Base-by-base conservation (phyloP, 2,113 vertebrate species). In the Anser brachyrhynchus region DNA sequence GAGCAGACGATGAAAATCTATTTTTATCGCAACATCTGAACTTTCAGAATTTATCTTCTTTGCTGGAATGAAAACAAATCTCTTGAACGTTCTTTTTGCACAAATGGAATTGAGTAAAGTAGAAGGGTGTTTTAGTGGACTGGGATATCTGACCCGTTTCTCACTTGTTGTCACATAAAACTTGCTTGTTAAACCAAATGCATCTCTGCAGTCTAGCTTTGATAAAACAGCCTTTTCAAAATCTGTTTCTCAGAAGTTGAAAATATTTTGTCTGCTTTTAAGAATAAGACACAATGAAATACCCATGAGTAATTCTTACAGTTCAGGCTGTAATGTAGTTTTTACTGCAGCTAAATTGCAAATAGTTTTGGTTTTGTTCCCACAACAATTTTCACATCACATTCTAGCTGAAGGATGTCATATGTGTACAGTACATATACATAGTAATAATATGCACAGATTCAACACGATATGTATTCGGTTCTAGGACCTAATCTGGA, bases 1-100 rank as follows among this genome's bases (percentile, higher is more conserved):
- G 72, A 93, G 46, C 72, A 81, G 62, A 94, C 31, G 72, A 86
- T 83, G 44, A 88, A 90, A 94, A 80, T 88, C 44, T 52, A 52
- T 76, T 90, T 94, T 90, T 95, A 44, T 95, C 49, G 51, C 33
- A 74, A 73, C 7, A 23, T 83, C 58, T 88, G 55, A 90, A 82
- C 8, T 73, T 93, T 92, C 67, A 85, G 14, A 14, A 66, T 59
- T 73, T 77, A 61, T 46, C 19, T 83, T 94, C 69, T 70, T 92
- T 31, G 19, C 10, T 37, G 12, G 31, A 93, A 18, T 74, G 44
- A 80, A 93, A 77, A 52, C 22, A 76, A 88, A 77, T 65, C 26
- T 80, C 54, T 57, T 22, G 12, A 82, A 82, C 12, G 51, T 1
- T 3, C 7, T 39, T 90, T 83, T 55, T 19, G 11, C 6, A 52